Conservation (phyloP, 2,888 invertebrate species). For the Clusia tigrina region DNA sequence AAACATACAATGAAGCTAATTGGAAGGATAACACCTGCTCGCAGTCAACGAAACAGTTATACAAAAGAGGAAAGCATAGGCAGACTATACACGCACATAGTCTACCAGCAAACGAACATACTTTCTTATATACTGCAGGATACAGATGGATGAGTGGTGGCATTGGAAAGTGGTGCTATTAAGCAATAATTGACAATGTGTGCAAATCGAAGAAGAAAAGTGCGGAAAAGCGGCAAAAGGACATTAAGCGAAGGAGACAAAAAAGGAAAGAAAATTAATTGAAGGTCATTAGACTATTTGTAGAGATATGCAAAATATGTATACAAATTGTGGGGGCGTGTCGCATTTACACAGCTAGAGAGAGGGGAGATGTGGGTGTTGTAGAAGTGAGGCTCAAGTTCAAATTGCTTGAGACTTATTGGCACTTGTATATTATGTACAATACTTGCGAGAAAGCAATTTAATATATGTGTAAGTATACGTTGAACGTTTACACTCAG, state of each 20-base stretch:
- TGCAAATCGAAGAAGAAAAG: background rate
- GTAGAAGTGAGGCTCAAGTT: background rate
- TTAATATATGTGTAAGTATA: no score
- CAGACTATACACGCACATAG: background rate
- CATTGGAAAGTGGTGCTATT: background rate
- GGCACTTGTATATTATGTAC: no score
- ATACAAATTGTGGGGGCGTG: no score
- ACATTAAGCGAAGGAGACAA: background rate
- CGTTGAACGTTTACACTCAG: no score
- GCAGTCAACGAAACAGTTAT: background rate
- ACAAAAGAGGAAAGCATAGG: background rate
- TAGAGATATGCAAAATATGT: background rate
- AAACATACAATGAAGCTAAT: conserved; percentile 3
- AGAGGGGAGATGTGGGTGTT: no score
- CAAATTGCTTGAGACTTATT: no score
- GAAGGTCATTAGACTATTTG: conserved; percentile 18
- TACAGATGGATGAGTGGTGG: no score
- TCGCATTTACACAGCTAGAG: no score
- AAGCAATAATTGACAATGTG: background rate
- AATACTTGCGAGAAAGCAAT: no score
- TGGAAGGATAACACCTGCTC: conserved; percentile 15
- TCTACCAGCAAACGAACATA: no score
- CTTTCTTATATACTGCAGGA: no score
- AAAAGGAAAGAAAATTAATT: background rate
- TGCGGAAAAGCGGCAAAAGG: background rate